Conservation (phyloP, 2,888 invertebrate species). For the Osedax fenrisi region DNA sequence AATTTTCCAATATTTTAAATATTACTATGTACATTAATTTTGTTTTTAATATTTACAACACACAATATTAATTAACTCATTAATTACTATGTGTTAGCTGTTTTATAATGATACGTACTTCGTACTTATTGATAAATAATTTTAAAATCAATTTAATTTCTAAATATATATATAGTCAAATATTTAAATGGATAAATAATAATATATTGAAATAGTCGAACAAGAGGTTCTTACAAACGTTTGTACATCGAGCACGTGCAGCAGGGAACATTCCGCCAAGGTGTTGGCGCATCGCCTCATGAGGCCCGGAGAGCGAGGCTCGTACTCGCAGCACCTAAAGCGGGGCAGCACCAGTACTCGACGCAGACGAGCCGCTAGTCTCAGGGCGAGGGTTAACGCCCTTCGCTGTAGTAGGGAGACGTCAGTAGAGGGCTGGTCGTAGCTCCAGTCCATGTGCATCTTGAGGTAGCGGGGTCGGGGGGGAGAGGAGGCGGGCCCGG, state of each 20-base stretch:
- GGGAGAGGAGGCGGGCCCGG: background rate
- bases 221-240: no score
- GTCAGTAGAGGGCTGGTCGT: background rate
- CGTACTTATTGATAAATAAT: no score
- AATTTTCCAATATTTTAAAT: no score
- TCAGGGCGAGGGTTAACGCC: background rate
- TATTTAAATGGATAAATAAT: no score
- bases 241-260: background rate
- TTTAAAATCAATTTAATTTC: no score
- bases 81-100: no score
- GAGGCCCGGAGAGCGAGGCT: background rate
- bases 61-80: no score
- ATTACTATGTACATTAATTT: no score
- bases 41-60: no score
- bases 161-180: no score
- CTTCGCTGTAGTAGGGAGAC: background rate
- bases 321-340: background rate
- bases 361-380: background rate
- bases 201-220: no score
- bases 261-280: background rate
- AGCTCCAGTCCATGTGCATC: background rate
- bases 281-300: background rate
- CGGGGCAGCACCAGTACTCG: background rate
- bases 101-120: no score
- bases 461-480: background rate